Evolutionary conservation across 2,888 invertebrate genomes (phyloP).

Genomic region (Pogonocherus hispidulus): DNA sequence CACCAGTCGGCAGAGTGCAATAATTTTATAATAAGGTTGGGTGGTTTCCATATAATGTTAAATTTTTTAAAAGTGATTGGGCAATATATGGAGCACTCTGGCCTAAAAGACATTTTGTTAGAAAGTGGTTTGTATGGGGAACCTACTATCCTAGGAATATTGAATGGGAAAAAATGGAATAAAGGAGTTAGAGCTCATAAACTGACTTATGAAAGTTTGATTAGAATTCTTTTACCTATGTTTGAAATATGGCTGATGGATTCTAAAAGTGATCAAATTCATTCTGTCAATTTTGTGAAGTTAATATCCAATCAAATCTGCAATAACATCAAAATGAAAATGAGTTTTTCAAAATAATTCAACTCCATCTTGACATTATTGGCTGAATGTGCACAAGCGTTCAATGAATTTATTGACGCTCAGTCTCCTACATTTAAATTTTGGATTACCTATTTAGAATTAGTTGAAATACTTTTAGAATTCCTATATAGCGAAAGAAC

Average conservation of each 20-base stretch:
- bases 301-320: too few species aligned
- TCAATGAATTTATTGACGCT: too few species aligned
- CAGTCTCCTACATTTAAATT: too few species aligned
- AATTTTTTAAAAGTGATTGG: conserved; percentile 47
- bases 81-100: conserved; percentile 38
- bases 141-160: conserved; percentile 30
- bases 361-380: too few species aligned
- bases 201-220: conserved; percentile 42
- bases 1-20: conserved; percentile 9
- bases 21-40: conserved; percentile 35
- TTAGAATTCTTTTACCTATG: conserved; percentile 30
- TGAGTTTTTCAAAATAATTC: too few species aligned
- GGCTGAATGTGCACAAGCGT: too few species aligned
- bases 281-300: conserved; percentile 25
- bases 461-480: too few species aligned
- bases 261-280: conserved; percentile 24
- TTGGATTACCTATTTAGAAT: too few species aligned
- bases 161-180: conserved; percentile 38
- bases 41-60: conserved; percentile 42
- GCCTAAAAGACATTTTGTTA: conserved; percentile 40
- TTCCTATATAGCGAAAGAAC: too few species aligned
- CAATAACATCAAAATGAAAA: too few species aligned
- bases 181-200: conserved; percentile 43
- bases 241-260: conserved; percentile 38
- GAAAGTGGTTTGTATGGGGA: conserved; percentile 41